These are phyloP conservation scores for Alexandromys fortis DNA, from an alignment of 2,113 vertebrate genomes.

Conservation along the genomic window DNA sequence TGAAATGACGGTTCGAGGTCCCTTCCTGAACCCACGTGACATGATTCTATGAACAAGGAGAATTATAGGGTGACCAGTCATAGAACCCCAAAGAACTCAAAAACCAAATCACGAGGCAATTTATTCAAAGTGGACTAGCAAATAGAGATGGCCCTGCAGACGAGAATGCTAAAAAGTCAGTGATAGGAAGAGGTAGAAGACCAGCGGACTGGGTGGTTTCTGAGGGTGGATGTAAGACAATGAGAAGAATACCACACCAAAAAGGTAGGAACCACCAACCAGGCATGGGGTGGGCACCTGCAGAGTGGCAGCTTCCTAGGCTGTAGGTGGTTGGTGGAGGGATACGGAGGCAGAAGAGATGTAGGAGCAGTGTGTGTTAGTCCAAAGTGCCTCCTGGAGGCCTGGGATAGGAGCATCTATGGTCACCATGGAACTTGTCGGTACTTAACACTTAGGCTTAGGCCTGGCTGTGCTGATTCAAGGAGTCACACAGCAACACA, in stretches of 20 bases:
- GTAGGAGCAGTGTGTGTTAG: fast-evolving
- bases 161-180: neutral
- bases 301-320: no score
- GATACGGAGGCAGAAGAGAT: neutral
- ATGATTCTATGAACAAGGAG: neutral
- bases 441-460: neutral
- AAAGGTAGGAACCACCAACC: neutral
- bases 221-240: no score
- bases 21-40: neutral
- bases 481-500: neutral
- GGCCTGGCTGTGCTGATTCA: neutral
- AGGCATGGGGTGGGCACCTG: fast-evolving
- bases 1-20: neutral
- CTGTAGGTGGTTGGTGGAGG: neutral
- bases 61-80: neutral
- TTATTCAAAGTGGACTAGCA: neutral
- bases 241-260: neutral
- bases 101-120: neutral
- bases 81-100: neutral
- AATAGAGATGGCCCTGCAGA: neutral
- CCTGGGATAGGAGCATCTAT: neutral
- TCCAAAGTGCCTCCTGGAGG: neutral
- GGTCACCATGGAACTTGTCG: neutral
- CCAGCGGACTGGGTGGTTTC: neutral
- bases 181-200: neutral